These are phyloP conservation scores for Danio tinwini DNA, from an alignment of 2,797 vertebrate genomes.

Conservation along the genomic window DNA sequence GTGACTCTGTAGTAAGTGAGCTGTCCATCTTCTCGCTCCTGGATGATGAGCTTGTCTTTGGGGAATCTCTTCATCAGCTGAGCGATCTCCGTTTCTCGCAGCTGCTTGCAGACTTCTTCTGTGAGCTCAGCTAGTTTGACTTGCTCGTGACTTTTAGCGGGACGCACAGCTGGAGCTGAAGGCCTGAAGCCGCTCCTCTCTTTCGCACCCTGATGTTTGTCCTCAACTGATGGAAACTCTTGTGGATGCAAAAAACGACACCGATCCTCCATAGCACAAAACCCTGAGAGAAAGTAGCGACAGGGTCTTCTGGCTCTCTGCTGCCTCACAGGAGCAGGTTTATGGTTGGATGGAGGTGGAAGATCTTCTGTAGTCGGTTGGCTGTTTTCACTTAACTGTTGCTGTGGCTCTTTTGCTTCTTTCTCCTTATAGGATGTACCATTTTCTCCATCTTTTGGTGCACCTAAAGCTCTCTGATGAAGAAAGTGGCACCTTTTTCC, in stretches of 20 bases:
- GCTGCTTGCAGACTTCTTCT: slow-evolving; percentile 68
- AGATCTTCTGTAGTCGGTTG: slow-evolving; percentile 9
- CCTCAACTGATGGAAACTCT: slow-evolving; percentile 58
- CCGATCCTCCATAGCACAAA: slow-evolving; percentile 81
- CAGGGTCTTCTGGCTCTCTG: slow-evolving; percentile 65
- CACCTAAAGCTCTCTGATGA: slow-evolving; percentile 68
- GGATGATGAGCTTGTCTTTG: slow-evolving; percentile 80
- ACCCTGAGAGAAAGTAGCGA: slow-evolving; percentile 82
- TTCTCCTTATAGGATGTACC: slow-evolving; percentile 34
- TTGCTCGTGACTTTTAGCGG: slow-evolving; percentile 62
- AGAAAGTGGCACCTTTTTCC: slow-evolving; percentile 80
- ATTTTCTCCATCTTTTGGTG: slow-evolving; percentile 50
- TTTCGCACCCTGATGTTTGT: slow-evolving; percentile 21
- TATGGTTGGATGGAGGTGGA: slow-evolving; percentile 28
- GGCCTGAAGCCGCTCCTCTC: slow-evolving; percentile 35
- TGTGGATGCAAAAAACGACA: slow-evolving; percentile 84
- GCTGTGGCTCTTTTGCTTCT: neutral
- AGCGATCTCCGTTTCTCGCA: slow-evolving; percentile 79
- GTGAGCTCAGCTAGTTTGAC: slow-evolving; percentile 78
- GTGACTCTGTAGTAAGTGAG: slow-evolving; percentile 79
- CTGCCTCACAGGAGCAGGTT: slow-evolving; percentile 33
- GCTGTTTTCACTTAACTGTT: slow-evolving; percentile 4
- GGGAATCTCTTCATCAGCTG: slow-evolving; percentile 82
- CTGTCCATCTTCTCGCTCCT: slow-evolving; percentile 80
- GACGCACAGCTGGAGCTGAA: slow-evolving; percentile 52